These are phyloP conservation scores for Melanargia galathea DNA, from an alignment of 2,888 invertebrate species.

Conservation along the genomic window DNA sequence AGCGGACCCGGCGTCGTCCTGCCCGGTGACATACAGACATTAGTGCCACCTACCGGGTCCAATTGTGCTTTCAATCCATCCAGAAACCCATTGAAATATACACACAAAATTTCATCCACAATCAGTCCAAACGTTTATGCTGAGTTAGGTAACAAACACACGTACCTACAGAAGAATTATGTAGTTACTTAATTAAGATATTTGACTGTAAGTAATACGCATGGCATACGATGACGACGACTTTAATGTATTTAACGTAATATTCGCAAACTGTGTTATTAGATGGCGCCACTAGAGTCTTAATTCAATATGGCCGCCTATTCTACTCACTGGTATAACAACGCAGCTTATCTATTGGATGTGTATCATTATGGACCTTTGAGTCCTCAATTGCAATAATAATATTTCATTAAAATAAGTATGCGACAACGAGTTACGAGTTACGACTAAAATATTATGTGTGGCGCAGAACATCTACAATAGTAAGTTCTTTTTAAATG, in stretches of 20 bases:
- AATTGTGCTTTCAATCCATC: no score
- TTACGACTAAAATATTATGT: background rate
- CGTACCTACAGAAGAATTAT: no score
- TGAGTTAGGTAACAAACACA: no score
- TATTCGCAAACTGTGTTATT: constrained; percentile 20
- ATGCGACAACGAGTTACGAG: background rate
- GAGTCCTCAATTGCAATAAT: background rate
- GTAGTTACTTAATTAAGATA: no score
- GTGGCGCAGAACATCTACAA: no score
- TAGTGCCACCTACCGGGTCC: no score
- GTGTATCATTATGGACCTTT: background rate
- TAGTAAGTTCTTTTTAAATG: background rate
- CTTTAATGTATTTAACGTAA: background rate
- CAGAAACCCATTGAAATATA: no score
- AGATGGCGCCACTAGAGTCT: constrained; percentile 33
- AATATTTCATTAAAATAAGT: background rate
- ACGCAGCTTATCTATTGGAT: background rate
- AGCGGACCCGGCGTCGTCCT: no score
- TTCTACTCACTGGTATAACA: background rate
- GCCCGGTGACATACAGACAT: no score
- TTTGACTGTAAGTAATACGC: no score
- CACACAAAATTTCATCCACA: no score
- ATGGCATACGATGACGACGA: background rate
- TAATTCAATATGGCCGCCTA: constrained; percentile 67
- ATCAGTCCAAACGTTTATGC: no score